phyloP scores from a whole-genome alignment of 2,797 vertebrate species.

The Crenichthys baileyi region DNA sequence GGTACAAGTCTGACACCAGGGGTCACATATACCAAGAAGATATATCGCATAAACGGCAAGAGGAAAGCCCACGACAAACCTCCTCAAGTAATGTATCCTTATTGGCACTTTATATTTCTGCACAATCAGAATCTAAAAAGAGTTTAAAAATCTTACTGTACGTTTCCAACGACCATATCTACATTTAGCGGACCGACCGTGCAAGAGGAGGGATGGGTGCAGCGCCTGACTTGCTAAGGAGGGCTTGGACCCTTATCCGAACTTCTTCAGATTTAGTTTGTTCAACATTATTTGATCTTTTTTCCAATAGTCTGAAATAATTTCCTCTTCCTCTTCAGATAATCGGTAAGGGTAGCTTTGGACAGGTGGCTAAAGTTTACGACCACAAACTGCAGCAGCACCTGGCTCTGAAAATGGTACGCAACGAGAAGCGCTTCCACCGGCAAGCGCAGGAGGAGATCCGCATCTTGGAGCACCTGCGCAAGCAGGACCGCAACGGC shows the following conservation, averaged over 20 bases:
- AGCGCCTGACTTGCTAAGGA: background rate
- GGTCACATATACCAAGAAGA: too few species aligned
- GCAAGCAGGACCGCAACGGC: slow-evolving; percentile 94
- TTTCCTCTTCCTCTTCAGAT: slow-evolving; percentile 79
- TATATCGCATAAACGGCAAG: too few species aligned
- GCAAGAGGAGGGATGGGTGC: too few species aligned
- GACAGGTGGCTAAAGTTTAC: slow-evolving; percentile 96
- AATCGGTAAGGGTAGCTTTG: slow-evolving; percentile 98
- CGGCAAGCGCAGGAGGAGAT: slow-evolving; percentile 97
- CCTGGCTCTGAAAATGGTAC: slow-evolving; percentile 97
- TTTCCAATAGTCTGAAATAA: too few species aligned
- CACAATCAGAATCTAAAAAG: too few species aligned
- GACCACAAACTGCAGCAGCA: slow-evolving; percentile 97
- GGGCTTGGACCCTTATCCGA: background rate
- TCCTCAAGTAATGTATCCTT: too few species aligned
- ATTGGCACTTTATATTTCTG: too few species aligned
- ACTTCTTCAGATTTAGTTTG: background rate
- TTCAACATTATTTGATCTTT: background rate
- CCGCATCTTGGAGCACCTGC: slow-evolving; percentile 94
- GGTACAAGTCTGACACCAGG: too few species aligned
- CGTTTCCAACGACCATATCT: too few species aligned
- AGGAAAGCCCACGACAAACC: too few species aligned
- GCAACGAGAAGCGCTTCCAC: slow-evolving; percentile 97
- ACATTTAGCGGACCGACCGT: too few species aligned
- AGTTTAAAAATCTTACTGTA: too few species aligned